A percentile compares a stretch with the other conserved stretches of the same genome.
phyloP scores from a whole-genome alignment of 2,888 invertebrate genomes.

The Noctua comes region DNA sequence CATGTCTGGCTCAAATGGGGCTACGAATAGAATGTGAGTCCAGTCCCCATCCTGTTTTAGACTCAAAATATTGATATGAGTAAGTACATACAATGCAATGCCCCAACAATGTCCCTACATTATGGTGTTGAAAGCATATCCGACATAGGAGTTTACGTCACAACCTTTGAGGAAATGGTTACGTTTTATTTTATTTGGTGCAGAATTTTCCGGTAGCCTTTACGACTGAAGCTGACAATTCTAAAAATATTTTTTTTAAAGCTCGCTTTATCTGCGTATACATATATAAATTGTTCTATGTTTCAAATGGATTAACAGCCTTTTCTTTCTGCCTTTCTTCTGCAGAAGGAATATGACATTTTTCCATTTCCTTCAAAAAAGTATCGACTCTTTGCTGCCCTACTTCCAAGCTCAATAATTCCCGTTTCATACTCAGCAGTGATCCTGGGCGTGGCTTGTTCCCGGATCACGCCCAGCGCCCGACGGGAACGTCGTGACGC shows the following conservation, averaged over 20 bases:
- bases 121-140: not conserved
- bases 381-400: slow-evolving; percentile 14
- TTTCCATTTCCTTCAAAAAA: not conserved
- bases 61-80: not conserved
- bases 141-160: not conserved
- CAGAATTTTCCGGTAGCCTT: not conserved
- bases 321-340: not conserved
- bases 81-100: not conserved
- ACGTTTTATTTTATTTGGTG: not conserved
- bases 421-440: not conserved
- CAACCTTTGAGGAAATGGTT: not conserved
- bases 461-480: slow-evolving; percentile 49
- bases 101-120: not conserved
- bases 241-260: not conserved
- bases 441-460: slow-evolving; percentile 58
- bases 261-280: not conserved
- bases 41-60: not conserved
- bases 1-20: no score
- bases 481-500: not conserved
- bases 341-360: not conserved
- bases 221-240: not conserved
- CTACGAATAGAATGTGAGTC: not conserved
- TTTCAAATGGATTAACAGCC: not conserved
- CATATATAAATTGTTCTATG: not conserved
- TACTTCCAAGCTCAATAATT: slow-evolving; percentile 37